These are phyloP conservation scores for Perodicticus potto DNA, from an alignment of 2,797 vertebrate genomes.

Conservation along the genomic window DNA sequence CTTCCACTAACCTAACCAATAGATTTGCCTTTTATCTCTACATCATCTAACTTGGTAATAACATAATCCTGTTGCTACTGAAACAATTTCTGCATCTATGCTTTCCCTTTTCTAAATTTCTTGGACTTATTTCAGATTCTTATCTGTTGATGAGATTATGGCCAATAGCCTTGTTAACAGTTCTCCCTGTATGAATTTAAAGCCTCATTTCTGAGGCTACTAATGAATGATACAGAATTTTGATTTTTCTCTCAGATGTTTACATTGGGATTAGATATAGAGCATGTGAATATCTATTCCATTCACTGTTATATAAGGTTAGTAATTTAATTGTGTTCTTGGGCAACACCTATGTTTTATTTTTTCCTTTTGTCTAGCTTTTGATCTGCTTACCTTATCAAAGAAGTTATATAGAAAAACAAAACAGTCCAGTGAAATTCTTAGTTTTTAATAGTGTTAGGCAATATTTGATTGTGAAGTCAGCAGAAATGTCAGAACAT, in stretches of 20 bases:
- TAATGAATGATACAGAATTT: background rate
- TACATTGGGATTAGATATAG: background rate
- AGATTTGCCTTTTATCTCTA: background rate
- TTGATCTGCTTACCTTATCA: background rate
- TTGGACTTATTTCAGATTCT: background rate
- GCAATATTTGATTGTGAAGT: slow-evolving; percentile 23
- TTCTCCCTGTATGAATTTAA: background rate
- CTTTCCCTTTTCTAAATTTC: background rate
- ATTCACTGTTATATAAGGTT: background rate
- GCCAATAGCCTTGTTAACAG: background rate
- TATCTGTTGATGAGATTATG: background rate
- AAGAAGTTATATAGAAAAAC: background rate
- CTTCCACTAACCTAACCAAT: background rate
- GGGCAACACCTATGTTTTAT: background rate
- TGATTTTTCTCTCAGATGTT: slow-evolving; percentile 19
- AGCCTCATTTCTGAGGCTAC: background rate
- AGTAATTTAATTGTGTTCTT: background rate
- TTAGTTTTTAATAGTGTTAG: slow-evolving; percentile 42
- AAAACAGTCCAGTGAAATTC: background rate
- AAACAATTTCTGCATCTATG: background rate
- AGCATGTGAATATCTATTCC: background rate
- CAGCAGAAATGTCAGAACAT: background rate
- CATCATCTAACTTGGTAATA: background rate
- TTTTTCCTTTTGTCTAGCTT: slow-evolving; percentile 3
- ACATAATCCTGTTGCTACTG: background rate